These are phyloP conservation scores for Fundulus diaphanus DNA, from an alignment of 2,797 vertebrate genomes.

Conservation along the genomic window DNA sequence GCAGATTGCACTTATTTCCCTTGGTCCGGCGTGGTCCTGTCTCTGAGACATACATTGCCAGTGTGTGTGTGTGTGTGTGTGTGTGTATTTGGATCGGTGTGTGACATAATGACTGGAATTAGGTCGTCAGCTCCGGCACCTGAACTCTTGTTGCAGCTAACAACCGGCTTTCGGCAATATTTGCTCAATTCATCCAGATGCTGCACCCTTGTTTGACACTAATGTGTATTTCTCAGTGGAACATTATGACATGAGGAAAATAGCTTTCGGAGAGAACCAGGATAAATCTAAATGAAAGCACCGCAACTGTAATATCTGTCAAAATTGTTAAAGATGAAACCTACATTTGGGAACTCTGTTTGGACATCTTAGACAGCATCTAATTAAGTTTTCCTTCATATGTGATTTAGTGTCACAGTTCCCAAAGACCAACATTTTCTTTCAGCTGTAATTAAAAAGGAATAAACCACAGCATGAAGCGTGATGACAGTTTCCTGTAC, in stretches of 20 bases:
- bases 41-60: slow-evolving; percentile 69
- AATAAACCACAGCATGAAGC: slow-evolving; percentile 27
- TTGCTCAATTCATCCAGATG: slow-evolving; percentile 78
- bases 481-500: slow-evolving; percentile 63
- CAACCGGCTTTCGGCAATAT: slow-evolving; percentile 65
- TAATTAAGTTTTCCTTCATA: slow-evolving; percentile 54
- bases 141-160: slow-evolving; percentile 67
- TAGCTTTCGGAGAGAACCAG: slow-evolving; percentile 64
- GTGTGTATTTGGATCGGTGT: slow-evolving; percentile 41
- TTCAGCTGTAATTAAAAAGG: slow-evolving; percentile 43
- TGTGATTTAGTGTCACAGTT: slow-evolving; percentile 18
- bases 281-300: slow-evolving; percentile 73
- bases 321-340: slow-evolving; percentile 63
- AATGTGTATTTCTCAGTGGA: slow-evolving; percentile 75
- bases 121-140: slow-evolving; percentile 72
- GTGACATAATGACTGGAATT: slow-evolving; percentile 74
- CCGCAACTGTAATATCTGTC: slow-evolving; percentile 68
- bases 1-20: slow-evolving; percentile 86
- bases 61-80: slow-evolving; percentile 27
- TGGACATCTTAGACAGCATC: slow-evolving; percentile 5
- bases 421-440: slow-evolving; percentile 20
- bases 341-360: slow-evolving; percentile 39
- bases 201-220: slow-evolving; percentile 73
- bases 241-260: slow-evolving; percentile 69
- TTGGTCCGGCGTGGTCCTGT: slow-evolving; percentile 67